Evolutionary conservation across 1,140 invertebrate species (phyloP), one percentile per base, ranked within the genome.

Genomic region (Brachionus sp.): DNA sequence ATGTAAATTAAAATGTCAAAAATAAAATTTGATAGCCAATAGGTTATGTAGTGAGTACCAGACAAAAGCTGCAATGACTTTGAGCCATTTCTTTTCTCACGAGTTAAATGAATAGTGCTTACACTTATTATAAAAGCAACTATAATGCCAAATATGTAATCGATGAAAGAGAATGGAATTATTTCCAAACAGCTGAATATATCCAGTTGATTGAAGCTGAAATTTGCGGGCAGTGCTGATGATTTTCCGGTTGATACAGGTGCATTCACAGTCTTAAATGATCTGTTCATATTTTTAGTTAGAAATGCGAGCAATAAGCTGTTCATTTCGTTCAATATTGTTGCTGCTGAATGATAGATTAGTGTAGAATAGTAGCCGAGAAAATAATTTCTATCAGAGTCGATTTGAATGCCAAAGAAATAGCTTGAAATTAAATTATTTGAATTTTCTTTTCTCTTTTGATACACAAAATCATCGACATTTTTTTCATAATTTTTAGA

Each of bases 41-140:
- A 82, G 16, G 25, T 37, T 16, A 19, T 35, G 12, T 68, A 44
- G 10, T 50, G 57, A 7, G 57, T 66, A 13, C 62, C 62, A 5
- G 80, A 66, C 50, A 82, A 70, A 16, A 82, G 16, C 50, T 82
- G 80, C 13, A 82, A 23, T 13, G 57, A 44, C 35, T 82, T 82
- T 7, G 80, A 82, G 16, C 57, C 57, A 70, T 66, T 68, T 10
- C 57, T 13, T 35, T 66, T 66, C 19, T 82, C 80, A 7, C 37
- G 13, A 29, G 50, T 70, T 23, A 82, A 46, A 53, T 66, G 57
- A 19, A 82, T 66, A 16, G 62, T 23, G 33, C 35, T 23, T 4
- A 82, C 33, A 37, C 80, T 68, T 10, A 82, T 68, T 16, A 82
- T 19, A 50, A 82, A 66, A 35, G 80, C 37, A 12, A 66, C 13